phyloP scores from a whole-genome alignment of 1,140 invertebrate genomes.

The Pissodes strobi region DNA sequence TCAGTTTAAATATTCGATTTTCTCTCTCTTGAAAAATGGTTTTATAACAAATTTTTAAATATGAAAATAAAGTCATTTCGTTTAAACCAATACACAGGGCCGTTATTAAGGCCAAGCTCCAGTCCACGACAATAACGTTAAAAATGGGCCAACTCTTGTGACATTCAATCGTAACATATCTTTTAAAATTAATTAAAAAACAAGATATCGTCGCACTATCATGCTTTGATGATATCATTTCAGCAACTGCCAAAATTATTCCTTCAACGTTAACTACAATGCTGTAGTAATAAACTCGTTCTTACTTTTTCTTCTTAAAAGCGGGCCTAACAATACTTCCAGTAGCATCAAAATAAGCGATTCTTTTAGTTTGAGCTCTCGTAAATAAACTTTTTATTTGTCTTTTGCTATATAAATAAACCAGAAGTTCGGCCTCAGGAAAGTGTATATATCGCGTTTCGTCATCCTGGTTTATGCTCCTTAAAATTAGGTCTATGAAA shows the following conservation, averaged over 20 bases:
- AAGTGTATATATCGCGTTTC: background rate
- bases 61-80: background rate
- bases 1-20: background rate
- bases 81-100: background rate
- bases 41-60: too few species aligned
- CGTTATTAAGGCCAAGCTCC: background rate
- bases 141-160: background rate
- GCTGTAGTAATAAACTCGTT: background rate
- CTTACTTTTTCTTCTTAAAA: background rate
- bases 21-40: too few species aligned
- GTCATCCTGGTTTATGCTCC: background rate
- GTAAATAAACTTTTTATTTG: background rate
- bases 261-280: background rate
- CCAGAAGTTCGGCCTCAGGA: background rate
- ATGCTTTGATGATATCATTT: too few species aligned
- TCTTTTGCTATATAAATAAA: background rate
- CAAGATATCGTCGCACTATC: background rate
- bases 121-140: background rate
- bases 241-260: too few species aligned
- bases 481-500: background rate
- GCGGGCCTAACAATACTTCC: background rate
- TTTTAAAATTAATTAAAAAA: background rate
- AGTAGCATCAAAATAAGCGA: background rate
- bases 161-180: background rate
- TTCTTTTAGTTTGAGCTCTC: background rate